Evolutionary conservation across 2,113 vertebrate genomes (phyloP).

Genomic region (Tychaedon coryphoeus): DNA sequence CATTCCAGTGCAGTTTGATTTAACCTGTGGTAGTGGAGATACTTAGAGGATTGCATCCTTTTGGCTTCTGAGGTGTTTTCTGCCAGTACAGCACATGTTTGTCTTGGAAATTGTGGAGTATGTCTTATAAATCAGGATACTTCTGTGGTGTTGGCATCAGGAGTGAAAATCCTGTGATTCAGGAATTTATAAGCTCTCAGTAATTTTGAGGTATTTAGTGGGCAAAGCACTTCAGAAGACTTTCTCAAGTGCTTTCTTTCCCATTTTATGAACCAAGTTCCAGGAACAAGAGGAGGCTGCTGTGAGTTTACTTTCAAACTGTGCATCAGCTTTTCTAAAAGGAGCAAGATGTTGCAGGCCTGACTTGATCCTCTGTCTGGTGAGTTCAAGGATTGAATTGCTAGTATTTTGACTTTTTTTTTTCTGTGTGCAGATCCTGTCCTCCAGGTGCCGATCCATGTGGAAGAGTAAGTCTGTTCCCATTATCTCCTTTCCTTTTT

Average conservation of each 20-base stretch:
- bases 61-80: background rate
- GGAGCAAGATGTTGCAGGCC: background rate
- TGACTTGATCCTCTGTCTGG: background rate
- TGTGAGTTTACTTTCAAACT: background rate
- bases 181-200: background rate
- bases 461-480: conserved; percentile 89
- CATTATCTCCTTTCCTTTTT: background rate
- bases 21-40: background rate
- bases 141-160: background rate
- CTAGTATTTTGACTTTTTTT: background rate
- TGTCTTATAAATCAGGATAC: background rate
- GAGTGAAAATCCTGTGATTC: background rate
- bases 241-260: background rate
- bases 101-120: background rate
- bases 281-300: background rate
- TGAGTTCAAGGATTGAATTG: background rate
- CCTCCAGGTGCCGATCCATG: conserved; percentile 93
- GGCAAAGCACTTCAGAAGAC: background rate
- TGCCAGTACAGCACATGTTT: background rate
- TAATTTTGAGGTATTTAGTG: background rate
- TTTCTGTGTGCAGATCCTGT: conserved; percentile 88
- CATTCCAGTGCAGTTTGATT: background rate
- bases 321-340: background rate
- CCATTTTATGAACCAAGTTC: background rate
- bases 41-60: background rate